Evolutionary conservation across 2,113 vertebrate species (phyloP).

Genomic region (Oryzias javanicus): DNA sequence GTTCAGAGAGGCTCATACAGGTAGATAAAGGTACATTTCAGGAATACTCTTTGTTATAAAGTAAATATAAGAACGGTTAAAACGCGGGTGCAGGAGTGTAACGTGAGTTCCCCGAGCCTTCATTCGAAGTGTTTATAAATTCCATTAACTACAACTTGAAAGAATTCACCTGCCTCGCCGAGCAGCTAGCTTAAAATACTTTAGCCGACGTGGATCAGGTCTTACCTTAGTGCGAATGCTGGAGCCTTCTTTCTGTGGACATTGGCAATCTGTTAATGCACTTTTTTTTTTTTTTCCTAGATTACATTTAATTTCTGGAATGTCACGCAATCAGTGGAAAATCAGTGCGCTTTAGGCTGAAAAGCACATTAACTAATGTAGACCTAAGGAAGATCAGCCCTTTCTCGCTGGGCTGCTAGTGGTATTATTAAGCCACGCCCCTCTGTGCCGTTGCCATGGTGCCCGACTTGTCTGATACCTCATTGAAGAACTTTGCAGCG

Average conservation of each 20-base stretch:
- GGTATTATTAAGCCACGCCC: constrained; percentile 40
- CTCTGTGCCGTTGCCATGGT: constrained; percentile 17
- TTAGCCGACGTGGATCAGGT: constrained; percentile 18
- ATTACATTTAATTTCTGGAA: not conserved
- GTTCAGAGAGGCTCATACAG: no score
- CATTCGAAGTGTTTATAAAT: not conserved
- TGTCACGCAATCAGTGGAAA: not conserved
- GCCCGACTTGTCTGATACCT: constrained; percentile 3
- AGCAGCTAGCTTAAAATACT: constrained; percentile 32
- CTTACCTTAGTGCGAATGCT: constrained; percentile 42
- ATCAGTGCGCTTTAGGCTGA: not conserved
- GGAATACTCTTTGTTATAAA: no score
- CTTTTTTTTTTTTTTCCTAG: not conserved
- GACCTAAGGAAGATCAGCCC: not conserved
- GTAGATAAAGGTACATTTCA: no score
- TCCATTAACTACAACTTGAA: not conserved
- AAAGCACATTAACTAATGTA: not conserved
- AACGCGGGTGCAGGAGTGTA: no score
- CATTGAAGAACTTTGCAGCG: not conserved
- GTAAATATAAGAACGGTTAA: no score
- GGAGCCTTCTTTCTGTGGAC: not conserved
- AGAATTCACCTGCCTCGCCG: constrained; percentile 14
- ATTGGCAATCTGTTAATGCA: not conserved
- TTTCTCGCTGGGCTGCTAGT: not conserved
- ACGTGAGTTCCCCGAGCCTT: not conserved